A percentile compares a stretch with the other conserved stretches of the same genome.
These are phyloP conservation scores for Drosophila saltans DNA, from an alignment of 1,140 invertebrate species.

Conservation along the genomic window DNA sequence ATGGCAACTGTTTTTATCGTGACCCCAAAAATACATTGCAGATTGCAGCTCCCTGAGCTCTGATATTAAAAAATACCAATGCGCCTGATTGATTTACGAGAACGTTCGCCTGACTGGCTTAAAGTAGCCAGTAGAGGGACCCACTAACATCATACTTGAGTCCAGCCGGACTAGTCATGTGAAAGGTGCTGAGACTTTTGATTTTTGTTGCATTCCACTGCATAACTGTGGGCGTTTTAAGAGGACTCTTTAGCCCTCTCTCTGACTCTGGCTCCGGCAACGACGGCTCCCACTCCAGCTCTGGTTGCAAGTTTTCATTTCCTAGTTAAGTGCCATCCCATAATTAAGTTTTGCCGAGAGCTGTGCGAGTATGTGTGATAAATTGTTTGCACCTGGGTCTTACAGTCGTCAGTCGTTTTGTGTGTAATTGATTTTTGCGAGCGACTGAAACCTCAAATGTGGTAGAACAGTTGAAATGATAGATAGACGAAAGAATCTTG, in stretches of 20 bases:
- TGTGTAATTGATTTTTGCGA: conserved; percentile 1
- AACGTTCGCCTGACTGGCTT: conserved; percentile 39
- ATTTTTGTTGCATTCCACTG: conserved; percentile 11
- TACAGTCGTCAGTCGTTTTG: conserved; percentile 1
- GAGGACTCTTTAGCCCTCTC: not conserved
- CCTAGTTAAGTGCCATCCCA: conserved; percentile 3
- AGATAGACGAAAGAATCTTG: not conserved
- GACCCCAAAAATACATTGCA: conserved; percentile 11
- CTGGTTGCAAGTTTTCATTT: not conserved
- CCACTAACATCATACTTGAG: conserved; percentile 8
- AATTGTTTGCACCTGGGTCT: conserved; percentile 16
- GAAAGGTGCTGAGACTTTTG: conserved; percentile 24
- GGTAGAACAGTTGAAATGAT: not conserved
- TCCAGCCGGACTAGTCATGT: conserved; percentile 2
- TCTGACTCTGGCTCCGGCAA: not conserved
- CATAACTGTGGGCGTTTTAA: conserved; percentile 23
- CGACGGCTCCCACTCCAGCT: not conserved
- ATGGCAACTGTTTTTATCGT: conserved; percentile 5
- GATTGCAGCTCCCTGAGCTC: conserved; percentile 9
- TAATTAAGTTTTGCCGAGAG: conserved; percentile 31
- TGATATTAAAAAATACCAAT: conserved; percentile 70
- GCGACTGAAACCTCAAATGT: not conserved
- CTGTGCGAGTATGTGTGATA: conserved; percentile 21
- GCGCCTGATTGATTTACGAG: conserved; percentile 73
- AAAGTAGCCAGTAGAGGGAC: conserved; percentile 27